These are phyloP conservation scores for Danaus chrysippus DNA, from an alignment of 2,888 invertebrate genomes.

Conservation along the genomic window DNA sequence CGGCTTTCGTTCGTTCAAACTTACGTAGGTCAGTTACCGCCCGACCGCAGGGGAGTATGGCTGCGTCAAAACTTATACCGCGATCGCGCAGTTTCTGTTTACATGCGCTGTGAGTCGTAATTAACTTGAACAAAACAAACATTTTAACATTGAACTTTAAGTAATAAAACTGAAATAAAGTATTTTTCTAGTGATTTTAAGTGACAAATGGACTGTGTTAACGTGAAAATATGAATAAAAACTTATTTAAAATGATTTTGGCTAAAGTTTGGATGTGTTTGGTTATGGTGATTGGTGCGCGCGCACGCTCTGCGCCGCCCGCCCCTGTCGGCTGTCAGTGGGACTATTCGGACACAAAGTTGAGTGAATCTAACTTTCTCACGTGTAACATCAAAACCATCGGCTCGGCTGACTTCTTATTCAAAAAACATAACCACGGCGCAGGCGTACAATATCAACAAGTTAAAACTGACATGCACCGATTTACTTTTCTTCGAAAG, in stretches of 20 bases:
- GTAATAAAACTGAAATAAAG: constrained; percentile 56
- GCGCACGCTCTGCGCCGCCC: constrained; percentile 77
- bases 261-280: constrained; percentile 78
- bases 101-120: constrained; percentile 68
- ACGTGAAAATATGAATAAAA: constrained; percentile 64
- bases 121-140: constrained; percentile 57
- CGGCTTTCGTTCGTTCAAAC: constrained; percentile 79
- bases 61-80: constrained; percentile 76
- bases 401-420: constrained; percentile 82
- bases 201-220: constrained; percentile 72
- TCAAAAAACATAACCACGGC: constrained; percentile 85
- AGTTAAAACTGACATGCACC: constrained; percentile 84
- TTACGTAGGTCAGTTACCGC: constrained; percentile 81
- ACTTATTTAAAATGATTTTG: constrained; percentile 73
- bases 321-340: constrained; percentile 87
- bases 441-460: constrained; percentile 84
- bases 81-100: constrained; percentile 72
- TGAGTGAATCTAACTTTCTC: constrained; percentile 80
- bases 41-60: constrained; percentile 78
- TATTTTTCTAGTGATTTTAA: constrained; percentile 51
- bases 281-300: constrained; percentile 69
- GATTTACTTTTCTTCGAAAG: constrained; percentile 87
- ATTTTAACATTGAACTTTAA: constrained; percentile 52
- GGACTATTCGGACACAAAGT: constrained; percentile 80
- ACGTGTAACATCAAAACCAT: constrained; percentile 87